phyloP scores from a whole-genome alignment of 2,113 vertebrate species.

The Calypte anna region DNA sequence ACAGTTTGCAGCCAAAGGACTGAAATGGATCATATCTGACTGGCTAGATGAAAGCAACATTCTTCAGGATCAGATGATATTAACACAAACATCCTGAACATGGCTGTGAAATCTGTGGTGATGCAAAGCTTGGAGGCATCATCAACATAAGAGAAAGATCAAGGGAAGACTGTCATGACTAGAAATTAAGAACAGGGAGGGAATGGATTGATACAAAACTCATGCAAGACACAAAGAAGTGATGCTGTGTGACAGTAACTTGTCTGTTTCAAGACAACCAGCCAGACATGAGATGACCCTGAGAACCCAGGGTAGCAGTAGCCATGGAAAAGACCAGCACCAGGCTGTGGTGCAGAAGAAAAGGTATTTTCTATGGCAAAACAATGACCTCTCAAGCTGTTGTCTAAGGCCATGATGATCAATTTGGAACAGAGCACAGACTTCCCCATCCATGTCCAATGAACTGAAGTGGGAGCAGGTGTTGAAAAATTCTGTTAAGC shows the following conservation, averaged over 20 bases:
- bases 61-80: not conserved
- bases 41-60: not conserved
- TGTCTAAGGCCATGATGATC: not conserved
- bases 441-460: not conserved
- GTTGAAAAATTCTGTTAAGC: not conserved
- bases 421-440: not conserved
- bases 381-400: not conserved
- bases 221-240: not conserved
- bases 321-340: not conserved
- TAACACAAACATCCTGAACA: not conserved
- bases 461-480: not conserved
- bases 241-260: not conserved
- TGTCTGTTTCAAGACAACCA: not conserved
- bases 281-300: not conserved
- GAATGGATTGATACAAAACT: not conserved
- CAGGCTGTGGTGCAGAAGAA: not conserved
- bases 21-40: not conserved
- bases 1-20: not conserved
- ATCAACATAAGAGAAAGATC: not conserved
- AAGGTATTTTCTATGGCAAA: not conserved
- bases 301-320: not conserved
- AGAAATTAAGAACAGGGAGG: not conserved
- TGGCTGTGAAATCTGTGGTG: not conserved
- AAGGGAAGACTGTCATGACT: not conserved
- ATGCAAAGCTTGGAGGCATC: not conserved